Conservation (phyloP, 2,113 vertebrate species). For the Paradoxurus hermaphroditus region DNA sequence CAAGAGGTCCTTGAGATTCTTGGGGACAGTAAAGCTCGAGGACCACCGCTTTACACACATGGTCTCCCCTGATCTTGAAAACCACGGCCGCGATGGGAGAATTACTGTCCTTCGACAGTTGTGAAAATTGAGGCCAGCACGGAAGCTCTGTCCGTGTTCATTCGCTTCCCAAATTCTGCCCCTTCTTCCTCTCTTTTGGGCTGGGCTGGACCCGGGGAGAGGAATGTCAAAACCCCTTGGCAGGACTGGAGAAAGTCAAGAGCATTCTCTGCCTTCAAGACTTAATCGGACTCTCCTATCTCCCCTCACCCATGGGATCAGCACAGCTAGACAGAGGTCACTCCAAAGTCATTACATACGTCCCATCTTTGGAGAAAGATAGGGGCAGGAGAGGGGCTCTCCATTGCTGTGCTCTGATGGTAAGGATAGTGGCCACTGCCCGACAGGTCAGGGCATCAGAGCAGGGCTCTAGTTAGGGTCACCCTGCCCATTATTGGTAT, state of each 20-base stretch:
- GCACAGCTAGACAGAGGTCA: neutral
- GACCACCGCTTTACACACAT: neutral
- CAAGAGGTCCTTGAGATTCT: neutral
- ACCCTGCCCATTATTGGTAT: neutral
- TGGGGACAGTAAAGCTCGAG: neutral
- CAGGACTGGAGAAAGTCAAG: neutral
- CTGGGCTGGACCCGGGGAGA: neutral
- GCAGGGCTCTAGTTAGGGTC: neutral
- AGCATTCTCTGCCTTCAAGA: neutral
- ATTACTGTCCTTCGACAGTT: neutral
- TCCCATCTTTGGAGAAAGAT: neutral
- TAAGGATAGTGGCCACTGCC: neutral
- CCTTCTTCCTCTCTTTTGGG: neutral
- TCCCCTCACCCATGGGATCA: neutral
- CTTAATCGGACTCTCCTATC: neutral
- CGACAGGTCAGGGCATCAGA: neutral
- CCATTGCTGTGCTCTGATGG: neutral
- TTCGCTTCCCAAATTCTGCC: neutral
- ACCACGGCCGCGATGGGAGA: neutral
- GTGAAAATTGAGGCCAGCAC: accelerated
- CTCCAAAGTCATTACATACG: neutral
- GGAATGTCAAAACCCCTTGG: neutral
- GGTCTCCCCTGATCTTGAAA: neutral
- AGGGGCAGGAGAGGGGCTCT: neutral
- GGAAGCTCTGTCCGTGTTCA: accelerated